Evolutionary conservation across 2,888 invertebrate species (phyloP), one percentile per base, ranked within the genome.

Genomic region (Trachelus tabidus): DNA sequence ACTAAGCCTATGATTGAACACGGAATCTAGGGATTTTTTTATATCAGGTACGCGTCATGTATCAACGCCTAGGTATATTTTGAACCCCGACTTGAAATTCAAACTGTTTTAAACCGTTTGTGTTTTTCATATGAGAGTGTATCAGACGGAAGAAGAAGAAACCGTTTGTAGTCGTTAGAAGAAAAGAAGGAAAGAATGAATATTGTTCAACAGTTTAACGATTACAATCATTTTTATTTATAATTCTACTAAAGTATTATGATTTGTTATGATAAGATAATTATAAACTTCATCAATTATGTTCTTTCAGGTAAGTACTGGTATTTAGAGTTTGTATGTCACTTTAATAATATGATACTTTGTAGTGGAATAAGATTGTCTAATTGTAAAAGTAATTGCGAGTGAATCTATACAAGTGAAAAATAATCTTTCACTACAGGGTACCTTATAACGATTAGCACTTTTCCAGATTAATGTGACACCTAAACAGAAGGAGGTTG

Each of bases 391-490:
- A 9, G 56, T 56, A 56, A 23, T 56, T 23, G 6, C 4, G 23
- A 9, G 23, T 9, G 56, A 23, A 23, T 9, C 9, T 56, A 6
- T 23, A 56, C 6, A 1, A 56, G 23, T 56, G 23, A 2, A 23
- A 56, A 56, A 56, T 56, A 56, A 56, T 56, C 4, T 23, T 56
- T 56, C 56, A 9, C 56, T 56, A 2, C 9, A 23, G 2, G 23
- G 23, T 15, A 9, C 6, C 23, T 23, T 56, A 23, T 56, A 56
- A 9, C 6, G 77, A 68, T 23, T 35, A 68, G 77, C 77, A 73
- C 76, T 76, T 80, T 80, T 78, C 73, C 78, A 85, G 84, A 79
- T 85, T 30, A 83, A 84, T 77, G 77, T 85, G 68, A 84, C 86
- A 12, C 84, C 86, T 11, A 82, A 85, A 78, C 79, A 80, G 73